Evolutionary conservation across 2,888 invertebrate genomes (phyloP).

Genomic region (Notodonta ziczac): DNA sequence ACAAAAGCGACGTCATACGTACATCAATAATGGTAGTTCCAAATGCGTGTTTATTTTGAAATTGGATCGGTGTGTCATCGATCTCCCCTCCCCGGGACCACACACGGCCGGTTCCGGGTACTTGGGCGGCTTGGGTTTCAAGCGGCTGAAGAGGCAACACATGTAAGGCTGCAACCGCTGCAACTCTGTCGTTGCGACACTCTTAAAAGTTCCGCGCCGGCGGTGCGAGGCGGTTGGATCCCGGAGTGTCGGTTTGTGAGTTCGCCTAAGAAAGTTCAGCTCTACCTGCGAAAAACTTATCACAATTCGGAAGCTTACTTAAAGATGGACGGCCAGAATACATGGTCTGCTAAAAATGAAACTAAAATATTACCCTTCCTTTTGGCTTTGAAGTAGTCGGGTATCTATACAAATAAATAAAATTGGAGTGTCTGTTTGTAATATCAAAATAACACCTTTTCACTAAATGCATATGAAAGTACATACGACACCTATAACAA

Average conservation of each 20-base stretch:
- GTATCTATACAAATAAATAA: too few relatives aligned
- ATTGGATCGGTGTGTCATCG: constrained; percentile 53
- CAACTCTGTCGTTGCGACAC: background rate
- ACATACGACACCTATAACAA: too few relatives aligned
- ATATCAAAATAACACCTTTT: too few relatives aligned
- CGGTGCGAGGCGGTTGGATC: background rate
- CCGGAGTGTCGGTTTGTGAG: background rate
- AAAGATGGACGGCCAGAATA: too few relatives aligned
- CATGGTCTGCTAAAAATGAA: too few relatives aligned
- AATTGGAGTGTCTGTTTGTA: too few relatives aligned
- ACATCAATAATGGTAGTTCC: constrained; percentile 46
- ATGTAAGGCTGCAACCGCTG: constrained; percentile 25
- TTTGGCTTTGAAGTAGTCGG: too few relatives aligned
- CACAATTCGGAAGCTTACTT: too few relatives aligned
- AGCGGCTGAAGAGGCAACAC: constrained; percentile 12
- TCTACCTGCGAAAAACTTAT: too few relatives aligned
- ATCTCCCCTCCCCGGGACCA: constrained; percentile 46
- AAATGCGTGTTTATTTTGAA: constrained; percentile 54
- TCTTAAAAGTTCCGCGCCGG: background rate
- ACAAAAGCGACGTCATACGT: constrained; percentile 23
- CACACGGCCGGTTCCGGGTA: constrained; percentile 51
- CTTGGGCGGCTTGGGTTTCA: constrained; percentile 43
- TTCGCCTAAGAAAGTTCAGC: too few relatives aligned
- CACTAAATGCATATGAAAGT: too few relatives aligned
- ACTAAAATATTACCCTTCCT: too few relatives aligned